Evolutionary conservation across 2,888 invertebrate species (phyloP), one percentile per base, ranked within the genome.

Genomic region (Cerceris ruficornis): DNA sequence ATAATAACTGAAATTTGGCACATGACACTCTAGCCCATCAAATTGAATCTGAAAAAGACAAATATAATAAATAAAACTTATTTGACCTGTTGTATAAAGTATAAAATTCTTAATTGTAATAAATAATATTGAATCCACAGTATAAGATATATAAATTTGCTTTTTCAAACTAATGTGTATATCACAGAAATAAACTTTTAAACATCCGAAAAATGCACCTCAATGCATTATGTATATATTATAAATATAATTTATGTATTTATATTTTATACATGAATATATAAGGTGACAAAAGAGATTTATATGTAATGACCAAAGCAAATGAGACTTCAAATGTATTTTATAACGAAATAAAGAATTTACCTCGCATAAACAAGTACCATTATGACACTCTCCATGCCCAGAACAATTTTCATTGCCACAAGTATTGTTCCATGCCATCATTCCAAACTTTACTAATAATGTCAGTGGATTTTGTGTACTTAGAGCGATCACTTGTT

Each of bases 351-450:
- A 28, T 28, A 28, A 28, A 28, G 28, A 28, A 28, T 28, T 94
- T 87, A 98, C 98, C 94, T 98, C 97, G 93, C 98, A 98, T 86
- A 97, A 94, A 91, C 98, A 98, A 69, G 97, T 97, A 82, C 98
- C 98, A 92, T 98, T 97, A 91, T 96, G 95, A 93, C 98, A 98
- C 93, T 98, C 98, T 17, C 98, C 98, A 80, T 97, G 96, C 80
- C 97, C 97, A 89, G 97, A 97, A 93, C 98, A 98, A 92, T 95
- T 96, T 87, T 94, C 94, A 74, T 94, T 94, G 91, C 96, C 96
- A 87, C 94, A 95, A 58, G 94, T 90, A 75, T 90, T 90, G 77
- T 91, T 91, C 92, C 92, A 92, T 55, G 91, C 89, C 92, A 91
- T 92, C 88, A 92, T 92, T 46, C 92, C 90, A 81, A 92, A 91